These are phyloP conservation scores for Drosophila saltans DNA, from an alignment of 1,140 invertebrate genomes.

Conservation along the genomic window DNA sequence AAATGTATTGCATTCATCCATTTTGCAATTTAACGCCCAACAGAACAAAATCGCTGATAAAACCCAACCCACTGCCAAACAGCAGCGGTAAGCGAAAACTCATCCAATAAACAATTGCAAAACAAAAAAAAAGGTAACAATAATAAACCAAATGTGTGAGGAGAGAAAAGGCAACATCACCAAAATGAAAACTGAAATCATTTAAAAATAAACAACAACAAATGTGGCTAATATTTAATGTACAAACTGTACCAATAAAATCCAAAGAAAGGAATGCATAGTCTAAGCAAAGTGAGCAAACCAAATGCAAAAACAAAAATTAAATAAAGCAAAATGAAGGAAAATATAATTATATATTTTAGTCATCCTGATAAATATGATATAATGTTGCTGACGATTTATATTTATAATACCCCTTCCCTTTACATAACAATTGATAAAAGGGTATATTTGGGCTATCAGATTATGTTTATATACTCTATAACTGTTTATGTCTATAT, in stretches of 20 bases:
- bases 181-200: slow-evolving; percentile 14
- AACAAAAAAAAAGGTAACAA: slow-evolving; percentile 3
- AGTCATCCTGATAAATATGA: no score
- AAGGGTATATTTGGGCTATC: no score
- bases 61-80: slow-evolving; percentile 15
- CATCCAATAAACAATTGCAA: slow-evolving; percentile 37
- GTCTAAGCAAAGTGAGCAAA: neutral
- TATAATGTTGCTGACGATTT: no score
- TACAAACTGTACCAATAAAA: neutral
- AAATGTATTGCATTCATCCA: slow-evolving; percentile 36
- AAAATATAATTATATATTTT: neutral
- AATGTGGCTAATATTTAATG: neutral
- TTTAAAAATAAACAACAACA: neutral
- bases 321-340: slow-evolving; percentile 4
- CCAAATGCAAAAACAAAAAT: neutral
- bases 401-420: no score
- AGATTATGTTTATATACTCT: no score
- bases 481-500: no score
- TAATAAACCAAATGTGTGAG: slow-evolving; percentile 30
- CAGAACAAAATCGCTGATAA: slow-evolving; percentile 30
- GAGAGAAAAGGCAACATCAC: slow-evolving; percentile 9
- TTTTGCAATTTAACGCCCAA: slow-evolving; percentile 32
- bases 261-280: neutral
- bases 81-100: neutral
- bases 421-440: no score